A percentile compares a stretch with the other conserved stretches of the same genome.
Evolutionary conservation across 2,797 vertebrate species (phyloP).

Genomic region (Poeciliopsis presidionis): DNA sequence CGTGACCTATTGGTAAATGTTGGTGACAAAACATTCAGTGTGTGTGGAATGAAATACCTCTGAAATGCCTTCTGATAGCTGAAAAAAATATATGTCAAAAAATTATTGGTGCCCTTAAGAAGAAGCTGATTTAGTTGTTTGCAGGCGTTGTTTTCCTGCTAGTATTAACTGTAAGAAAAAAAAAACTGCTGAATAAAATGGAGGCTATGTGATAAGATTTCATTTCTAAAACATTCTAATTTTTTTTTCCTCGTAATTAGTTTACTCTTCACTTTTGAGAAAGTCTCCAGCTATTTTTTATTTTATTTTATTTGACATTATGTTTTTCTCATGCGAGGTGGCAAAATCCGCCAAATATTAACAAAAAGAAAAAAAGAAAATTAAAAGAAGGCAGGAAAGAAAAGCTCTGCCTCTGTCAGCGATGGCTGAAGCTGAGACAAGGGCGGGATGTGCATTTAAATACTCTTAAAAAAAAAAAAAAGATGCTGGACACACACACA

Average conservation of each 20-base stretch:
- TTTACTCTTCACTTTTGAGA: conserved; percentile 23
- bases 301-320: conserved; percentile 34
- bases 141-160: not conserved
- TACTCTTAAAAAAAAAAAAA: conserved; percentile 51
- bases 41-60: conserved; percentile 85
- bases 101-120: conserved; percentile 75
- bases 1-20: conserved; percentile 75
- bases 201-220: not conserved
- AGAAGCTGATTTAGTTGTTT: conserved; percentile 7
- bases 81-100: conserved; percentile 84
- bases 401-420: conserved; percentile 67
- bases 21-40: conserved; percentile 81
- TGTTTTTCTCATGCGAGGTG: conserved; percentile 50
- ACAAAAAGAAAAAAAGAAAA: conserved; percentile 35
- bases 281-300: conserved; percentile 21
- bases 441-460: conserved; percentile 59
- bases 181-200: not conserved
- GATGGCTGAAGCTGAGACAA: conserved; percentile 72
- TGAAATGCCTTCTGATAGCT: conserved; percentile 86
- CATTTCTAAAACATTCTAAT: conserved; percentile 34
- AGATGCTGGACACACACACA: conserved; percentile 63
- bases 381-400: conserved; percentile 14
- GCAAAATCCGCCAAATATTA: conserved; percentile 54
- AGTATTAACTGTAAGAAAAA: not conserved
- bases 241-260: conserved; percentile 1